These are phyloP conservation scores for Smutsia gigantea DNA, from an alignment of 2,797 vertebrate genomes.

Conservation along the genomic window DNA sequence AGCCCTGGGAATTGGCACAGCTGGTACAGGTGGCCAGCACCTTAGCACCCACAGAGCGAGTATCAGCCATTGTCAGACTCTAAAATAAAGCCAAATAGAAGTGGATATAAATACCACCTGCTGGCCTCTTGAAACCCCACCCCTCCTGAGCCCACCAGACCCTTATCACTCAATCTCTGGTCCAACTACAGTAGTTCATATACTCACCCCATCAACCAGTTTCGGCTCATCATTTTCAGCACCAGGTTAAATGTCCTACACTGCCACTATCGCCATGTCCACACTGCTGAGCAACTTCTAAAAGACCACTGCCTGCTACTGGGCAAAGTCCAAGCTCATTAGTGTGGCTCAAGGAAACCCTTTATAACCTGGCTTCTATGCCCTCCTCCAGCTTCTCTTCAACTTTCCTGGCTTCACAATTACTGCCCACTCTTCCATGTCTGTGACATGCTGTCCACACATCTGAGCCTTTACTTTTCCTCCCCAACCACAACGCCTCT, in stretches of 20 bases:
- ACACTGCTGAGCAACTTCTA: not conserved
- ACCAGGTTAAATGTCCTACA: not conserved
- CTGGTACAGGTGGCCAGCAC: not conserved
- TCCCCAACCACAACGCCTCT: not conserved
- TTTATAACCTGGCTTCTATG: not conserved
- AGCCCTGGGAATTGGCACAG: not conserved
- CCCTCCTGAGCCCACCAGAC: accelerated
- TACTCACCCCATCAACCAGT: not conserved
- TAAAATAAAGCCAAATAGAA: not conserved
- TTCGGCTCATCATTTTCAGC: not conserved
- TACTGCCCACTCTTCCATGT: not conserved
- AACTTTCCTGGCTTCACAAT: not conserved
- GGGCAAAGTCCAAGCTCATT: not conserved
- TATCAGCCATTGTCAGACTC: not conserved
- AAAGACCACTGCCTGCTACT: not conserved
- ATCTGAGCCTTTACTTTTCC: not conserved
- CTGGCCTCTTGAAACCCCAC: not conserved
- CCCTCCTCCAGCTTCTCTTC: not conserved
- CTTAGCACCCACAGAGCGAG: not conserved
- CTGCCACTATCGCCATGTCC: not conserved
- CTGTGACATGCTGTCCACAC: not conserved
- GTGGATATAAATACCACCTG: not conserved
- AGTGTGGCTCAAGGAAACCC: not conserved
- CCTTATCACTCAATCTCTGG: not conserved
- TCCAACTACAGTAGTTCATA: not conserved